Percentiles rank a stretch among this genome's conserved stretches.
These are phyloP conservation scores for Diuraphis noxia DNA, from an alignment of 1,140 invertebrate genomes.

Conservation along the genomic window DNA sequence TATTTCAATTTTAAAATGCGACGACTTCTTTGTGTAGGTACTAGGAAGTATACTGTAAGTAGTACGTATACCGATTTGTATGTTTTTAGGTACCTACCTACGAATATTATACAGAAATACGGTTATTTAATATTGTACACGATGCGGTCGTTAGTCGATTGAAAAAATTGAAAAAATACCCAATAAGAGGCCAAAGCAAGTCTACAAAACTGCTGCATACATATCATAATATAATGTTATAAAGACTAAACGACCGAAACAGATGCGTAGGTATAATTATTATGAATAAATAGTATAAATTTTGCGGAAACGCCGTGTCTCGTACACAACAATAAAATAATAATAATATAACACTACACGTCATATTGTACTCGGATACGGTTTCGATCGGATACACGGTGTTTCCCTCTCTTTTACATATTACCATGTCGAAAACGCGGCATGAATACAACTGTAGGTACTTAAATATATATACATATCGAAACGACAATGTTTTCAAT, in stretches of 20 bases:
- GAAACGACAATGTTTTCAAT: neutral
- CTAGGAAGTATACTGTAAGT: no score
- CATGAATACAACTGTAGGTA: neutral
- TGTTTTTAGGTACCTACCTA: no score
- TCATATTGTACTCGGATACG: neutral
- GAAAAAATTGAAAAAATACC: neutral
- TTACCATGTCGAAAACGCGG: neutral
- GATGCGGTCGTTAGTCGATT: neutral
- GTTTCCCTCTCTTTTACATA: neutral
- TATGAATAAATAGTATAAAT: neutral
- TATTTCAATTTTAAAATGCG: neutral
- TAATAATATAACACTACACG: neutral
- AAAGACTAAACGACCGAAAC: neutral
- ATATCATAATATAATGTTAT: neutral
- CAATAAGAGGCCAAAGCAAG: neutral
- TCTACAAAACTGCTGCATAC: neutral
- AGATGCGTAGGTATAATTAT: neutral
- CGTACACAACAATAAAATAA: neutral
- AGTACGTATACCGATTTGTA: neutral
- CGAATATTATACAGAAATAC: neutral
- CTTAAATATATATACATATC: neutral
- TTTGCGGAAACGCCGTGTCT: neutral
- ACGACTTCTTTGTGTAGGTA: no score
- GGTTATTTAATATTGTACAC: neutral
- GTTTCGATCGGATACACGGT: neutral